Base-by-base conservation (phyloP, 2,797 vertebrate genomes). In the Cynopterus sphinx region DNA sequence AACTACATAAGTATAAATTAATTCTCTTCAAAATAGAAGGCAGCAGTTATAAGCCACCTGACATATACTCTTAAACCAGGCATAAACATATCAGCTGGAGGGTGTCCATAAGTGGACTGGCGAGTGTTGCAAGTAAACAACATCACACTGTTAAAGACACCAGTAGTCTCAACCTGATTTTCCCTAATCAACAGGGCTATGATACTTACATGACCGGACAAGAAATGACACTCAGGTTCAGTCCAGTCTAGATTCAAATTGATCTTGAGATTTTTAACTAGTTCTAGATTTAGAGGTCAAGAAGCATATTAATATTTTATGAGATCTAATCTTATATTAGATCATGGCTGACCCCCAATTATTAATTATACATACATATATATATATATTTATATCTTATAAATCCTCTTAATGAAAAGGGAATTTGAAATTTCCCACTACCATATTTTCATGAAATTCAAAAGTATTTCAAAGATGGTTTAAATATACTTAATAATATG, bases 21-120 rank as follows among this genome's bases (percentile, higher is more conserved):
- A 79, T 94, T 96, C 33, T 94, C 57, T 71, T 63, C 79, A 89
- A 71, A 92, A 85, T 84, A 82, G 51, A 28, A 67, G n/a, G 33
- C 2, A 51, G 53, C 49, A 93, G 53, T 77, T 75, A 43, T 61
- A 87, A 83, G 53, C 6, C 67, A 84, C 26, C n/a, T 84, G 75
- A 57, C 39, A 94, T 39, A 89, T 2, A 90, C 17, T 73, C 57
- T 96, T 79, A 94, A 73, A 73, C 28, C n/a, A 84, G 59, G n/a
- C 31, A 91, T 46, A 53, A 61, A 39, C 55, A 49, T 26, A 17
- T 24, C 39, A 70, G 15, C 5, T 82, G 55, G 51, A 88, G 9
- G 17, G 24, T 43, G 6, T 87, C 24, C 2, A 33, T 59, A 63
- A 61, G 17, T 67, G 57, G 53, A 28, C 61, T 88, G 39, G 33